Evolutionary conservation across 2,888 invertebrate species (phyloP).

Genomic region (Busseola fusca): DNA sequence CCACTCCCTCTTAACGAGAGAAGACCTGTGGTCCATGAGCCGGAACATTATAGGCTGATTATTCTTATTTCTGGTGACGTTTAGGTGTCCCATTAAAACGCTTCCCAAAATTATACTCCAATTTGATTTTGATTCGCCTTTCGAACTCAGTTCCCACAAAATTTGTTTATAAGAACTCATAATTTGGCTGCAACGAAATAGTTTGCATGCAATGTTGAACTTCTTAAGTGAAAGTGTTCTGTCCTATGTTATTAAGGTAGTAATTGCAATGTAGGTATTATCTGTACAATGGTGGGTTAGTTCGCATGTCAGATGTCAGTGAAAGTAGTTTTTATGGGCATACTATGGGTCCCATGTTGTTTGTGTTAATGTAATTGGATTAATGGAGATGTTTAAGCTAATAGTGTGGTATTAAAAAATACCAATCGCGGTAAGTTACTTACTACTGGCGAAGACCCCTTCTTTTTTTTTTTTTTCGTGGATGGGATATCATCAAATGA

Average conservation of each 20-base stretch:
- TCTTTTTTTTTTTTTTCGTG: too few species aligned
- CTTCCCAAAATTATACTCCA: not conserved
- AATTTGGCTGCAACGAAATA: not conserved
- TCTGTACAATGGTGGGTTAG: constrained; percentile 32
- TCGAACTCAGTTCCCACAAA: constrained; percentile 19
- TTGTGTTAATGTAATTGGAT: not conserved
- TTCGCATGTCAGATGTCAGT: constrained; percentile 51
- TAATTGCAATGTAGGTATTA: constrained; percentile 27
- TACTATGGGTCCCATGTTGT: not conserved
- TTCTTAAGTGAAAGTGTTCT: constrained; percentile 42
- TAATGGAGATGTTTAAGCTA: constrained; percentile 5
- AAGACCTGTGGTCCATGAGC: too few species aligned
- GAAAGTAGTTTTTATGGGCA: constrained; percentile 51
- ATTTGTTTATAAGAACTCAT: constrained; percentile 11
- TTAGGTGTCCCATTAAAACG: not conserved
- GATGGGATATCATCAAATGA: too few species aligned
- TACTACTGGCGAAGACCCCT: too few species aligned
- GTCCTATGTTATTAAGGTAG: constrained; percentile 24
- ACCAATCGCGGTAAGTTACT: too few species aligned
- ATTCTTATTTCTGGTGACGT: too few species aligned
- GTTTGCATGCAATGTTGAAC: constrained; percentile 3
- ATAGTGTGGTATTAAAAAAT: too few species aligned
- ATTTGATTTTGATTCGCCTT: constrained; percentile 14
- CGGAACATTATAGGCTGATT: too few species aligned
- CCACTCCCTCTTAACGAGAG: too few species aligned